Base-by-base conservation (phyloP, 1,140 invertebrate species). In the Dryas iulia region DNA sequence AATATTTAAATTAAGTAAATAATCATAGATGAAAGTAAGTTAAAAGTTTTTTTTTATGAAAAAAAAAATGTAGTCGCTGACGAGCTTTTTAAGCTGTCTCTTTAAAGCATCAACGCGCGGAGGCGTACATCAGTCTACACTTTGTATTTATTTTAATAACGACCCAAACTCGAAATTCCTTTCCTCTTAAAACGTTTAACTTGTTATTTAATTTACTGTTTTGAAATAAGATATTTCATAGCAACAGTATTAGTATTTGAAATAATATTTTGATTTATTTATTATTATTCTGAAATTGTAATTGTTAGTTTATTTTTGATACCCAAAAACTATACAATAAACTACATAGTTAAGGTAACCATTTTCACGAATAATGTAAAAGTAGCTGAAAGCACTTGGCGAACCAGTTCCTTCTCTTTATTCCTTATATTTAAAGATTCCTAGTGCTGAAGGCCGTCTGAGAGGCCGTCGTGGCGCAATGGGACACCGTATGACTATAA, bases 111-210 rank as follows among this genome's bases (percentile, higher is more conserved):
- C 39, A 47, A 8, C 39, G 39, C 39, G 39, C 18, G 39, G 39
- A 47, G 39, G 39, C 39, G 39, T 47, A 47, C 39, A 47, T 47
- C 39, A 47, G 18, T 47, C 39, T 21, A 47, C 39, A 47, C 39
- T 47, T 47, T 3, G 8, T 47, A 47, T 47, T 47, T 47, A 47
- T 47, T 47, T 47, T 47, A 47, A 47, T 47, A 47, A 47, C 39
- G 39, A 47, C 39, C 39, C 39, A 18, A 47, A 47, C 39, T 47
- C 39, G 5, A n/a, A 47, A 47, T 47, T 47, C 39, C 39, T 18
- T 21, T 47, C 33, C 39, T 47, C 39, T 47, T 47, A 47, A 47
- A 47, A 47, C 8, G 39, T 47, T 47, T 47, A 18, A 47, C 39
- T 47, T 47, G 39, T 47, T 47, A 47, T 47, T 47, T 47, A 47